These are phyloP conservation scores for Sus scrofa DNA, from an alignment of 2,113 vertebrate species.

Conservation along the genomic window DNA sequence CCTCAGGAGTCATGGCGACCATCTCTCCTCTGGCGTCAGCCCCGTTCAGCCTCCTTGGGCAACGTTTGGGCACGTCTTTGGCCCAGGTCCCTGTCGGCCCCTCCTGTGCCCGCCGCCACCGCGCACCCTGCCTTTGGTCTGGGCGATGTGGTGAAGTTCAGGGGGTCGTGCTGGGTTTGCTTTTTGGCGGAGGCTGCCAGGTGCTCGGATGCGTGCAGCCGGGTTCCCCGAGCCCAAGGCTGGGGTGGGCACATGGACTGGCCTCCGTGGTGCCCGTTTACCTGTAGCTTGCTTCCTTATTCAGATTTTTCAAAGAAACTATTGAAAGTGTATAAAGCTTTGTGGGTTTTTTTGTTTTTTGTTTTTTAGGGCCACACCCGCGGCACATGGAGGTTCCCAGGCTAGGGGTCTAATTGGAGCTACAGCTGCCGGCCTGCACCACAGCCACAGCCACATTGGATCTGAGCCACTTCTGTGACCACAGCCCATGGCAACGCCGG, in stretches of 20 bases:
- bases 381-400: too few relatives aligned
- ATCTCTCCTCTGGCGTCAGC: not conserved
- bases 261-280: fast-evolving
- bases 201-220: too few relatives aligned
- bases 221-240: not conserved
- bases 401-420: too few relatives aligned
- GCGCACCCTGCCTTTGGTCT: fast-evolving
- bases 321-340: not conserved
- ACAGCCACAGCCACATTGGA: too few relatives aligned
- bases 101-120: not conserved
- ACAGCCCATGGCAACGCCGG: too few relatives aligned
- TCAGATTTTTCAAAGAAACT: fast-evolving
- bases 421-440: too few relatives aligned
- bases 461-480: too few relatives aligned
- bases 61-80: not conserved
- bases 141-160: too few relatives aligned
- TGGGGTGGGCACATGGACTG: fast-evolving
- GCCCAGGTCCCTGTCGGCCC: not conserved
- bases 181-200: not conserved
- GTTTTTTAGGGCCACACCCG: too few relatives aligned
- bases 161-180: not conserved
- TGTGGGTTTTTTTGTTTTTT: too few relatives aligned
- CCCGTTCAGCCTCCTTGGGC: not conserved
- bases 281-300: not conserved
- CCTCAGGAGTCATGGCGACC: not conserved